phyloP scores from a whole-genome alignment of 2,113 vertebrate species.

The Cacatua alba region DNA sequence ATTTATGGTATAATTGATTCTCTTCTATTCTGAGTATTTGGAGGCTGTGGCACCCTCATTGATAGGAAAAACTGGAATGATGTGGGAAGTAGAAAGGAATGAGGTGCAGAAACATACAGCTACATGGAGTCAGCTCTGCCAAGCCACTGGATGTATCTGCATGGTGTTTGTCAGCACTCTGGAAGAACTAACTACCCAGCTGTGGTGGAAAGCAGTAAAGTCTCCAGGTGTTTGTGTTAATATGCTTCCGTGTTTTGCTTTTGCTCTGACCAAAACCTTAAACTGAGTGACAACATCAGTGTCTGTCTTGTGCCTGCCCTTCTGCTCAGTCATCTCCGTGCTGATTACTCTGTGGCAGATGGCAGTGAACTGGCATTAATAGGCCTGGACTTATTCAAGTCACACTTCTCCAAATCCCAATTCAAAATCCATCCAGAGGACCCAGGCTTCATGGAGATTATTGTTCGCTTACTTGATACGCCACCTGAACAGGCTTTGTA shows the following conservation, averaged over 20 bases:
- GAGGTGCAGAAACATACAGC: slow-evolving; percentile 43
- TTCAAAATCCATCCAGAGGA: neutral
- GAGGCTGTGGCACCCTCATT: slow-evolving; percentile 38
- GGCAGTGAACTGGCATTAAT: neutral
- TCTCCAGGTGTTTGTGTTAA: slow-evolving; percentile 42
- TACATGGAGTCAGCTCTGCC: slow-evolving; percentile 33
- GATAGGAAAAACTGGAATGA: slow-evolving; percentile 30
- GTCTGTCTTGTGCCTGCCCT: neutral
- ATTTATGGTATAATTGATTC: slow-evolving; percentile 1
- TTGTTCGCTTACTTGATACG: neutral
- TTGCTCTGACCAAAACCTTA: neutral
- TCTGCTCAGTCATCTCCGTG: neutral
- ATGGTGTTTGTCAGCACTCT: slow-evolving; percentile 37
- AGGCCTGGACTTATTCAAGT: neutral
- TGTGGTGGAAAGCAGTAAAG: slow-evolving; percentile 32
- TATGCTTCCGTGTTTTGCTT: slow-evolving; percentile 8
- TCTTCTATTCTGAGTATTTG: slow-evolving; percentile 58
- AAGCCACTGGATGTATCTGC: slow-evolving; percentile 31
- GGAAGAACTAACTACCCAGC: slow-evolving; percentile 35
- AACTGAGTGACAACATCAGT: neutral
- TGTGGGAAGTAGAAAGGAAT: slow-evolving; percentile 46
- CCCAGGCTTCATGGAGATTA: neutral
- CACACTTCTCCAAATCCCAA: neutral
- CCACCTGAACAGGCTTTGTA: neutral
- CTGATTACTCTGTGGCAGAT: neutral